Evolutionary conservation across 2,113 vertebrate species (phyloP), one percentile per base, ranked within the genome.

Genomic region (Entelurus aequoreus): DNA sequence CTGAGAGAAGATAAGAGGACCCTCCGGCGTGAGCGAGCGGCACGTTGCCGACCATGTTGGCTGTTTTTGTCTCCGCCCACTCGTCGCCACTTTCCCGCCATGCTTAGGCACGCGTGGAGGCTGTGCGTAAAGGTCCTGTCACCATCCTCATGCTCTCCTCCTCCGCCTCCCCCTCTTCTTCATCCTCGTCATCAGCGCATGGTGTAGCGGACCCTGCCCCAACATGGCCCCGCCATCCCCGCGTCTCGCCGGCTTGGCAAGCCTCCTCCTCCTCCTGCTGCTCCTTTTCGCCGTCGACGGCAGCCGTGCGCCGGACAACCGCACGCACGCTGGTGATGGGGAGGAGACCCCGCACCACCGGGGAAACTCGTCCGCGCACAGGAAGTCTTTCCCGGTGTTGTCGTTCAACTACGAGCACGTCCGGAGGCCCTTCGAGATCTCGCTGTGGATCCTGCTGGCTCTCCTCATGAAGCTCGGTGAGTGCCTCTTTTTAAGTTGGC

Each of bases 381-480:
- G 74, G 19, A 97, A 94, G 81, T 44, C 80, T 62, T 96, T 98
- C 75, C 95, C 95, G 0, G 94, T 98, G 38, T 87, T 98, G 63
- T 83, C 53, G 60, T 77, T 96, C 52, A 91, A 95, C 65, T 98
- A 93, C 65, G 6, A 21, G 0, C 78, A 89, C 28, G 90, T 99
- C 57, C 87, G 84, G 63, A 82, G 54, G 38, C 95, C 95, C 28
- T 97, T 98, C 1, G 93, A 94, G 90, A 93, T 97, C 75, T 86
- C 95, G 0, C 87, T 98, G 28, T 98, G 96, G 96, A 96, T 97
- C 78, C 92, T 99, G 0, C 86, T 99, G 71, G 96, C 95, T 28
- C 94, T 94, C 56, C 90, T 98, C 69, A 94, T 99, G 94, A 99
- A 99, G 74, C 92, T 99, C 59, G 95, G 96, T 98, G 85, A 88